These are phyloP conservation scores for Scaeva pyrastri DNA, from an alignment of 2,888 invertebrate species.

Conservation along the genomic window DNA sequence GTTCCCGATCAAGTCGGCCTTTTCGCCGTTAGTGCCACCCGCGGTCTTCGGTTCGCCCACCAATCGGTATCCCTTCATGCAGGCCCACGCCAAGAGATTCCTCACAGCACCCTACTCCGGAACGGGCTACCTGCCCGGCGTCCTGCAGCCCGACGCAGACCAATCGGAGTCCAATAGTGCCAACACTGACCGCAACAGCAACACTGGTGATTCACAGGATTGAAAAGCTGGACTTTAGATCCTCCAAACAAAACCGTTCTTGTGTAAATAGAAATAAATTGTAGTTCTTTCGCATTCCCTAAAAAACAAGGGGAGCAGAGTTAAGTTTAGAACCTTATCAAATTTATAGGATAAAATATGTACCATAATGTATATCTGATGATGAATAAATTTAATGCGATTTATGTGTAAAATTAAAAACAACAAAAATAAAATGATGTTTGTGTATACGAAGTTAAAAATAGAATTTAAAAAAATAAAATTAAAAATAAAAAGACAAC, in stretches of 20 bases:
- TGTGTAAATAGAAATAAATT: constrained; percentile 56
- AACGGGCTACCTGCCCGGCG: constrained; percentile 92
- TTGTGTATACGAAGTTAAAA: constrained; percentile 54
- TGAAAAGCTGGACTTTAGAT: constrained; percentile 78
- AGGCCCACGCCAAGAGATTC: constrained; percentile 90
- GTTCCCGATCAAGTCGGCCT: constrained; percentile 87
- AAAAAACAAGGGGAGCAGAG: constrained; percentile 15
- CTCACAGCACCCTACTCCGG: constrained; percentile 93
- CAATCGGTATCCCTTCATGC: constrained; percentile 83
- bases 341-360: constrained; percentile 58
- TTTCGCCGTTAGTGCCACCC: constrained; percentile 89
- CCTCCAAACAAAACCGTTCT: background rate
- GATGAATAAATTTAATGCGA: constrained; percentile 48
- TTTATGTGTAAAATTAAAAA: constrained; percentile 49
- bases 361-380: constrained; percentile 50
- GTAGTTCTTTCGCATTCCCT: constrained; percentile 43
- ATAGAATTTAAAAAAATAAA: constrained; percentile 58
- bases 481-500: constrained; percentile 9
- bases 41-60: constrained; percentile 83
- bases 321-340: constrained; percentile 62
- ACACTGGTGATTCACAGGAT: constrained; percentile 84
- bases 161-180: constrained; percentile 84
- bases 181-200: constrained; percentile 83
- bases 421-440: background rate
- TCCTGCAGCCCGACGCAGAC: constrained; percentile 85